Conservation (phyloP, 1,140 invertebrate species). For the Pinna nobilis region DNA sequence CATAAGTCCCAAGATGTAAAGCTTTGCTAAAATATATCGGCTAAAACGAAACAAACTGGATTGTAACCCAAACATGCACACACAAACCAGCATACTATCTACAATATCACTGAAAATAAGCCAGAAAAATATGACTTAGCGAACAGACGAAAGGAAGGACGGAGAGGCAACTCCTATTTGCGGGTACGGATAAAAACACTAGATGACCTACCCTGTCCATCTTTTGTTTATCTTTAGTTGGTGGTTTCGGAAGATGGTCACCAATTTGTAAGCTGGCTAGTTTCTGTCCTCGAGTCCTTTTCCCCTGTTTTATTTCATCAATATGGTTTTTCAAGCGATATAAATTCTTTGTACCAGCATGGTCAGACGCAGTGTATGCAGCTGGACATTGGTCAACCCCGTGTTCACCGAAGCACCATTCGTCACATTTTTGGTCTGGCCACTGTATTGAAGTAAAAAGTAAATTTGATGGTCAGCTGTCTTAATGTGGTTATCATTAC, state of each 20-base stretch:
- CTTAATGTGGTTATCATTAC: not conserved
- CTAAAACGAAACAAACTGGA: too few species aligned
- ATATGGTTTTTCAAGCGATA: constrained; percentile 45
- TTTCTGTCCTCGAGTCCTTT: constrained; percentile 45
- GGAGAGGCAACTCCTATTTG: too few species aligned
- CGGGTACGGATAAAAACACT: too few species aligned
- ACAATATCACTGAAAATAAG: too few species aligned
- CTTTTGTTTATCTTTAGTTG: constrained; percentile 6
- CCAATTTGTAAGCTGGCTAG: not conserved
- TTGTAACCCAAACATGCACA: too few species aligned
- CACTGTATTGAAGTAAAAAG: constrained; percentile 42
- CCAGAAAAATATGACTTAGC: too few species aligned
- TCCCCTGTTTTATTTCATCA: constrained; percentile 41
- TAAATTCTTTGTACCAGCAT: constrained; percentile 41
- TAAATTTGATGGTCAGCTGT: not conserved
- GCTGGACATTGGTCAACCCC: constrained; percentile 42
- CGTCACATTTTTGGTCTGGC: constrained; percentile 44
- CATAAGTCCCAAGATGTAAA: too few species aligned
- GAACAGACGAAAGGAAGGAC: too few species aligned
- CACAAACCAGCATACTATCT: too few species aligned
- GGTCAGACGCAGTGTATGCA: constrained; percentile 45
- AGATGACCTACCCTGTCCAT: not conserved
- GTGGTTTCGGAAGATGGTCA: constrained; percentile 3
- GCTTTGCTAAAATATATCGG: too few species aligned
- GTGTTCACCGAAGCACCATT: constrained; percentile 54